Evolutionary conservation across 2,888 invertebrate genomes (phyloP), one percentile per base, ranked within the genome.

Genomic region (Heliconius hortense): DNA sequence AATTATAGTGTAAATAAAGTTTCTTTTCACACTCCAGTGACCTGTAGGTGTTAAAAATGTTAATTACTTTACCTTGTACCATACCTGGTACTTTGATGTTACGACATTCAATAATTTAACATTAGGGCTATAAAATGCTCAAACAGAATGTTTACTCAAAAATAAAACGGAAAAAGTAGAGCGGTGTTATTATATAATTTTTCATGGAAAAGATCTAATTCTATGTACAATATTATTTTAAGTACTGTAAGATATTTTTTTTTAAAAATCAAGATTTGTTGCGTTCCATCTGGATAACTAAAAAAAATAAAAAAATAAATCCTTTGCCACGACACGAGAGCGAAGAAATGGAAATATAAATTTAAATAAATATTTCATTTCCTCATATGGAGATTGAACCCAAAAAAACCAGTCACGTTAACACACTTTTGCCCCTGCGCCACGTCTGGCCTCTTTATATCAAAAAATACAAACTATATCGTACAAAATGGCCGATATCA

Each of bases 11-110:
- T 78, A 79, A 77, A 69, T 70, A 35, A 73, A 79, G 28, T n/a
- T 77, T 75, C 76, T 75, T 72, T 77, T 80, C 75, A 76, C 77
- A 76, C 72, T 75, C 76, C 76, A 77, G 75, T 79, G 72, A 78
- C 79, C 76, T 73, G 62, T 73, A 28, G 70, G 64, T 67, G 76
- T 76, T 76, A 69, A 74, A 59, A 56, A 77, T 60, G 62, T 72
- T 69, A 76, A 76, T 74, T 73, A 75, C 71, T 35, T 68, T 26
- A 53, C 39, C 60, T 60, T 35, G 28, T 53, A 8, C 48, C 18
- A 0, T 18, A 43, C 43, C 43, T 48, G 43, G 60, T 18, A 64
- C 26, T 56, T 66, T 72, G 18, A 63, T 64, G 56, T 70, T 70
- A 71, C 71, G 71, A 71, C 60, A 71, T 60, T 39, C 70, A 39